Conservation (phyloP, 2,113 vertebrate genomes). For the Megaceryle maxima region DNA sequence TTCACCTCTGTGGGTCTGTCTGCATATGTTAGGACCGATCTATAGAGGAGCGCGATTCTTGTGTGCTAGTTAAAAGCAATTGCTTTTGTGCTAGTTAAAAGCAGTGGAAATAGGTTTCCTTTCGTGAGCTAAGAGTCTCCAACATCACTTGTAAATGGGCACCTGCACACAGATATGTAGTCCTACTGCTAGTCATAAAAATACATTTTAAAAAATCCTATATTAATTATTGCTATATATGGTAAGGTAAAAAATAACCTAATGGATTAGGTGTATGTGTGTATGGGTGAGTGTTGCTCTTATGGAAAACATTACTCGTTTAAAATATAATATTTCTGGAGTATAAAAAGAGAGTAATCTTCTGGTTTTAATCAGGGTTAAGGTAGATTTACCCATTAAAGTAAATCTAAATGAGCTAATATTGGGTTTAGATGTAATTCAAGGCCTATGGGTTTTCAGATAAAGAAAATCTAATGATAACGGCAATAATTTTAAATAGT, state of each 20-base stretch:
- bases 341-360: not conserved
- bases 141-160: not conserved
- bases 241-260: slow-evolving; percentile 56
- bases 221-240: slow-evolving; percentile 58
- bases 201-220: not conserved
- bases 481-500: slow-evolving; percentile 19
- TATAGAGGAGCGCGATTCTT: not conserved
- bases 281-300: slow-evolving; percentile 31
- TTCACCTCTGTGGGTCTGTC: not conserved
- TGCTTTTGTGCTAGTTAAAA: too few species aligned
- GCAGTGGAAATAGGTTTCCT: slow-evolving; percentile 45
- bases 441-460: slow-evolving; percentile 50
- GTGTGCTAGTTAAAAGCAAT: slow-evolving; percentile 46
- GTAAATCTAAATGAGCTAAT: not conserved
- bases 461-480: slow-evolving; percentile 21
- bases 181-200: slow-evolving; percentile 32
- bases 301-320: slow-evolving; percentile 15
- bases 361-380: not conserved
- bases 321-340: not conserved
- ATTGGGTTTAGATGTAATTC: slow-evolving; percentile 36
- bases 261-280: slow-evolving; percentile 63
- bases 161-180: not conserved
- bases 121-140: slow-evolving; percentile 2
- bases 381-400: not conserved
- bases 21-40: not conserved